Conservation (phyloP, 2,888 invertebrate species). For the Acanthacorydalis orientalis region DNA sequence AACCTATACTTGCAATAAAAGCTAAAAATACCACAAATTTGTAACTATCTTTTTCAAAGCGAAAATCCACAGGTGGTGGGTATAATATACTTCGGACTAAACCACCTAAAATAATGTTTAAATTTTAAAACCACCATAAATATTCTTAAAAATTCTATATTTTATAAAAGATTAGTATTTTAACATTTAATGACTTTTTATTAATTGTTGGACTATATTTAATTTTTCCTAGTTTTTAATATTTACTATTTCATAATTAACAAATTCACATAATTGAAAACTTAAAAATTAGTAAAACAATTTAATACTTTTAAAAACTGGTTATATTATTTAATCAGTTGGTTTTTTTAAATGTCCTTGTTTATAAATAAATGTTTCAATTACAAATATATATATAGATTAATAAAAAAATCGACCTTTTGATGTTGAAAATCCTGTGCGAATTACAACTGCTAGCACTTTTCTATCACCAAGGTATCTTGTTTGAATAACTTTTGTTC, state of each 20-base stretch:
- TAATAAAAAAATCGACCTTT: slow-evolving; percentile 40
- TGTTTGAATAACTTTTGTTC: slow-evolving; percentile 81
- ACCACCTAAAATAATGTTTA: slow-evolving; percentile 29
- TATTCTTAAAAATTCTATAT: no score
- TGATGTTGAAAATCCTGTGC: slow-evolving; percentile 79
- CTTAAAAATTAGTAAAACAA: neutral
- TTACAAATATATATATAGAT: neutral
- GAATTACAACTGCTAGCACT: slow-evolving; percentile 50
- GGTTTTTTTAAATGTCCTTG: neutral
- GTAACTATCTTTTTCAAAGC: slow-evolving; percentile 87
- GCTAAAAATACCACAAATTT: slow-evolving; percentile 74
- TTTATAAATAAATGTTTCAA: neutral
- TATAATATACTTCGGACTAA: slow-evolving; percentile 85
- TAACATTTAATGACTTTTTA: no score
- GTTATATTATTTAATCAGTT: neutral
- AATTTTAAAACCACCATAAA: no score
- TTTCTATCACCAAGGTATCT: slow-evolving; percentile 32
- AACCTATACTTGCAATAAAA: slow-evolving; percentile 61
- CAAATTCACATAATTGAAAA: neutral
- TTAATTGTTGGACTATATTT: no score
- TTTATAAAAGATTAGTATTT: no score
- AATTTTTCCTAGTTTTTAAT: no score
- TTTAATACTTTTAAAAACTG: neutral
- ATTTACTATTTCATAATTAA: no score
- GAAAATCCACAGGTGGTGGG: slow-evolving; percentile 91